phyloP scores from a whole-genome alignment of 2,888 invertebrate genomes.

The Ophion costatus region DNA sequence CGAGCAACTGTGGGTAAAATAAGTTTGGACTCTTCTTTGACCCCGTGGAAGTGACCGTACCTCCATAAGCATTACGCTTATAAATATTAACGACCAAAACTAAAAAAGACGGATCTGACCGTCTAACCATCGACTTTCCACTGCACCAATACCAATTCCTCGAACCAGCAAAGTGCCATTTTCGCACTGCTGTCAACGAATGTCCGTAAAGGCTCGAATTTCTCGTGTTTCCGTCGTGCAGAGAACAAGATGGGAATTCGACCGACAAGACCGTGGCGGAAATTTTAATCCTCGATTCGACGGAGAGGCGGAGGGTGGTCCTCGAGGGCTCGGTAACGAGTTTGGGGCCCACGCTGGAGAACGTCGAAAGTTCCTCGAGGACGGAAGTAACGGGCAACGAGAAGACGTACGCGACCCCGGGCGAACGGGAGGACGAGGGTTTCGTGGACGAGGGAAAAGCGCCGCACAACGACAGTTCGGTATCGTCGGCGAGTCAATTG shows the following conservation, averaged over 20 bases:
- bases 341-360: slow-evolving; percentile 15
- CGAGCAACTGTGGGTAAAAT: no score
- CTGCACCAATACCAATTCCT: no score
- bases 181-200: background rate
- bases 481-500: slow-evolving; percentile 81
- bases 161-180: background rate
- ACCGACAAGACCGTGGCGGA: slow-evolving; percentile 78
- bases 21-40: no score
- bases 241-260: slow-evolving; percentile 73
- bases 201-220: background rate
- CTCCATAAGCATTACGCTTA: no score
- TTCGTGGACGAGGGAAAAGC: slow-evolving; percentile 67
- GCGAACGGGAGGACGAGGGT: slow-evolving; percentile 66
- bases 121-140: no score
- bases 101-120: no score
- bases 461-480: slow-evolving; percentile 80
- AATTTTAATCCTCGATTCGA: slow-evolving; percentile 76
- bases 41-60: no score
- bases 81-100: no score
- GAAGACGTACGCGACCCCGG: slow-evolving; percentile 74
- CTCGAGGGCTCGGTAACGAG: slow-evolving; percentile 65
- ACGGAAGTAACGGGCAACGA: slow-evolving; percentile 60
- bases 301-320: slow-evolving; percentile 76
- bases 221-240: slow-evolving; percentile 42
- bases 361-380: slow-evolving; percentile 32